Conservation (phyloP, 2,888 invertebrate species). For the Acanthosoma haemorrhoidale region DNA sequence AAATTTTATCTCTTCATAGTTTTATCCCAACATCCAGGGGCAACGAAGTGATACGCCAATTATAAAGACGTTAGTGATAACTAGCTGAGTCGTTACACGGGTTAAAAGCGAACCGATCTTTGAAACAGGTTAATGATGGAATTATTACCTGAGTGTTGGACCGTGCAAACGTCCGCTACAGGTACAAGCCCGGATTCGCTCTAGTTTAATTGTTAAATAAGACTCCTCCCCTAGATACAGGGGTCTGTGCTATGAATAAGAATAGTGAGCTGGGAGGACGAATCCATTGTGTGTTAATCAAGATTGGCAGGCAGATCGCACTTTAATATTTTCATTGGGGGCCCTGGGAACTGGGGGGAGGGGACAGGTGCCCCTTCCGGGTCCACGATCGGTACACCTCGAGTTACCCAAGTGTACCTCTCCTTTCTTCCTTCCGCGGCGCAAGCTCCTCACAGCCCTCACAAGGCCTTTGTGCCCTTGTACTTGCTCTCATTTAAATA, state of each 20-base stretch:
- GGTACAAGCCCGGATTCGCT: constrained; percentile 3
- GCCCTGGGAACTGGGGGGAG: constrained; percentile 11
- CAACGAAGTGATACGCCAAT: background rate
- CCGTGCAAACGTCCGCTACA: constrained; percentile 2
- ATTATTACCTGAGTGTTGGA: constrained; percentile 19
- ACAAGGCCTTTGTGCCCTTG: too few species aligned
- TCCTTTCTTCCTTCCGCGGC: background rate
- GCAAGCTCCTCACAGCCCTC: too few species aligned
- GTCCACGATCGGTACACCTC: too few species aligned
- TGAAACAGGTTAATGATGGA: constrained; percentile 23
- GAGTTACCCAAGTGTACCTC: background rate
- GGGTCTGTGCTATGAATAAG: constrained; percentile 35
- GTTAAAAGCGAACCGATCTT: background rate
- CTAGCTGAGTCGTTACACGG: background rate
- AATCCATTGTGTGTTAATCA: constrained; percentile 37
- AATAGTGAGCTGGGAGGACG: constrained; percentile 30
- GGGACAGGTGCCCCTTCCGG: constrained; percentile 27
- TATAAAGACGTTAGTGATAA: background rate
- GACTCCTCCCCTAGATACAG: constrained; percentile 23
- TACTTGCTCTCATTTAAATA: constrained; percentile 3
- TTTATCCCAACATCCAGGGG: background rate
- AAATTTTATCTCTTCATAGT: background rate
- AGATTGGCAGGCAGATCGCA: constrained; percentile 38
- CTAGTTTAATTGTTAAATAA: constrained; percentile 37
- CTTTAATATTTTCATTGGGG: constrained; percentile 38